Evolutionary conservation across 2,113 vertebrate species (phyloP).

Genomic region (Laticauda colubrina): DNA sequence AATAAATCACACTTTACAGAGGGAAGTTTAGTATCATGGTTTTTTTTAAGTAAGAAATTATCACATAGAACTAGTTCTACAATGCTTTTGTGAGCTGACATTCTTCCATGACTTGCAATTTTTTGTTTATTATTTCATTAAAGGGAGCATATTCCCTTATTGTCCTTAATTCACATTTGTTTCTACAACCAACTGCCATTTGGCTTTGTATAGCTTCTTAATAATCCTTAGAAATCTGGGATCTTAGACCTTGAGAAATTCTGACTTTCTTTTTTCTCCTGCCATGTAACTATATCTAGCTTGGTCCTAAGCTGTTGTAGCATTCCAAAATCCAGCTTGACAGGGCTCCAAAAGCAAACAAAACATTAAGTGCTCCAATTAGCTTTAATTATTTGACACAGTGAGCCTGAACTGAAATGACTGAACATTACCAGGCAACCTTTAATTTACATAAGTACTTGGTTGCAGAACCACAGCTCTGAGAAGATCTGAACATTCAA

Average conservation of each 20-base stretch:
- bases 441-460: slow-evolving; percentile 54
- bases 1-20: background rate
- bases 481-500: slow-evolving; percentile 41
- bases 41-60: background rate
- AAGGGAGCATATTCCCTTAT: background rate
- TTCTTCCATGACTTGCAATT: background rate
- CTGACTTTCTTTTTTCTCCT: slow-evolving; percentile 13
- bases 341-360: slow-evolving; percentile 56
- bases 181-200: background rate
- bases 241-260: slow-evolving; percentile 36
- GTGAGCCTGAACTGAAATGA: slow-evolving; percentile 38
- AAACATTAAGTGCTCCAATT: slow-evolving; percentile 66
- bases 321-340: slow-evolving; percentile 63
- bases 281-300: slow-evolving; percentile 45
- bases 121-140: background rate
- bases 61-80: background rate
- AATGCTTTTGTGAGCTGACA: background rate
- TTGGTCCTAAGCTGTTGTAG: slow-evolving; percentile 42
- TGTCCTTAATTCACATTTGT: background rate
- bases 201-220: background rate
- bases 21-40: background rate
- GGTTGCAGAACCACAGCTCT: slow-evolving; percentile 39
- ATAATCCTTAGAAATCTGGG: background rate
- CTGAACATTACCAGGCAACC: slow-evolving; percentile 57
- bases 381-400: slow-evolving; percentile 59